A percentile compares a stretch with the other conserved stretches of the same genome.
Evolutionary conservation across 2,797 vertebrate species (phyloP).

Genomic region (Sebastes vulpes): DNA sequence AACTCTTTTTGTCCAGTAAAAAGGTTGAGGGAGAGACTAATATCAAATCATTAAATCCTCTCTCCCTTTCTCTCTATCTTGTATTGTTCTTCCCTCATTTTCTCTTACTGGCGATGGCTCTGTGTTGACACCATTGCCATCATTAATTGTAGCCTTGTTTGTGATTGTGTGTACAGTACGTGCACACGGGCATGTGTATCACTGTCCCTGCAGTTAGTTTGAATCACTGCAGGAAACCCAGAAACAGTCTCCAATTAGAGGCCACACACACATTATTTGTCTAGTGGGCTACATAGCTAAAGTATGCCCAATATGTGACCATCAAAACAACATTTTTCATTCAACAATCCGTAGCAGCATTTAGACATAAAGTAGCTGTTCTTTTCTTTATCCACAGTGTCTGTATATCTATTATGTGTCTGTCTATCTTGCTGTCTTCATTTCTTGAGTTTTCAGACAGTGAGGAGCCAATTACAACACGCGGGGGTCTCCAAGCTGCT

Average conservation of each 20-base stretch:
- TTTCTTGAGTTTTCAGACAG: slow-evolving; percentile 26
- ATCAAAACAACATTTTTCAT: slow-evolving; percentile 41
- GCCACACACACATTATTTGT: slow-evolving; percentile 11
- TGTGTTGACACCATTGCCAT: slow-evolving; percentile 53
- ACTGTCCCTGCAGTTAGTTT: slow-evolving; percentile 45
- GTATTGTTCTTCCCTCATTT: slow-evolving; percentile 15
- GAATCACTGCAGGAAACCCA: slow-evolving; percentile 59
- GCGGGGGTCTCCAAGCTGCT: neutral
- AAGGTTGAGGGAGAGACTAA: neutral
- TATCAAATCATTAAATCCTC: slow-evolving; percentile 26
- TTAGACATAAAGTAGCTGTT: slow-evolving; percentile 9
- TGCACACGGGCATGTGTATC: neutral
- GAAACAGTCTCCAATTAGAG: slow-evolving; percentile 72
- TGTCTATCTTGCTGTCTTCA: neutral
- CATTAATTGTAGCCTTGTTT: slow-evolving; percentile 56
- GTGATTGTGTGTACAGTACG: neutral
- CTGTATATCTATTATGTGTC: neutral
- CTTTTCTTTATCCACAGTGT: neutral
- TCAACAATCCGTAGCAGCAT: slow-evolving; percentile 16
- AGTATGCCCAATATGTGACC: slow-evolving; percentile 26
- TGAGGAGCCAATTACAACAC: slow-evolving; percentile 58
- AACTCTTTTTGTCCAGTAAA: neutral
- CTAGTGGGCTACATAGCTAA: neutral
- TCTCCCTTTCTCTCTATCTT: neutral
- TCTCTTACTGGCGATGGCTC: slow-evolving; percentile 16